Evolutionary conservation across 2,113 vertebrate genomes (phyloP), one percentile per base, ranked within the genome.

Genomic region (Austrofundulus limnaeus): DNA sequence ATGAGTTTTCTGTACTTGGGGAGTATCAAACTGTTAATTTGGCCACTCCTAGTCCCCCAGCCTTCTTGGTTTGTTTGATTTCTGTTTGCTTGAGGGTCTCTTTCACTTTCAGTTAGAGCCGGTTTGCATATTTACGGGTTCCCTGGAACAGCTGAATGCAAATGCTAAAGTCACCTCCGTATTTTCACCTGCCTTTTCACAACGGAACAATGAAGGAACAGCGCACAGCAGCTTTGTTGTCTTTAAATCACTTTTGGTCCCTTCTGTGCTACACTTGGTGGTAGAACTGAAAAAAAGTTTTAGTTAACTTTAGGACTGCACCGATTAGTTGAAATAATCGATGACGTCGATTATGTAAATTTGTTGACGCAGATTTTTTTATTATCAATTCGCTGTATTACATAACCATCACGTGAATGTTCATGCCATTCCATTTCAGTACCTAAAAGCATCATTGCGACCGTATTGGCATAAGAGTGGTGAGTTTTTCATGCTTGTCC

Each of bases 251-350:
- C 12, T 12, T 24, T 52, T 34, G 10, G 2, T n/a, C 19, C 11
- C 25, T 12, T 52, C 12, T 43, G 8, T 9, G 17, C 42, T n/a
- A 7, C 42, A 7, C 6, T n/a, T n/a, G 1, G 1, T 7, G 16
- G 15, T 43, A 69, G 31, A 34, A 34, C 6, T 34, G 31, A 34
- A 3, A 3, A n/a, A 28, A 28, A 28, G 25, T 28, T 28, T 28
- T 28, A 28, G 25, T 28, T 7, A 28, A 28, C 25, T 28, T 79
- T 81, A 79, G n/a, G n/a, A n/a, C n/a, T n/a, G n/a, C n/a, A n/a
- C n/a, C n/a, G n/a, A n/a, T n/a, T n/a, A n/a, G n/a, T n/a, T n/a
- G n/a, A n/a, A n/a, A n/a, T n/a, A n/a, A n/a, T n/a, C n/a, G n/a
- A n/a, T n/a, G n/a, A n/a, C n/a, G n/a, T n/a, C n/a, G n/a, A n/a